phyloP scores from a whole-genome alignment of 2,797 vertebrate genomes.

The Sebastes trivittatus region DNA sequence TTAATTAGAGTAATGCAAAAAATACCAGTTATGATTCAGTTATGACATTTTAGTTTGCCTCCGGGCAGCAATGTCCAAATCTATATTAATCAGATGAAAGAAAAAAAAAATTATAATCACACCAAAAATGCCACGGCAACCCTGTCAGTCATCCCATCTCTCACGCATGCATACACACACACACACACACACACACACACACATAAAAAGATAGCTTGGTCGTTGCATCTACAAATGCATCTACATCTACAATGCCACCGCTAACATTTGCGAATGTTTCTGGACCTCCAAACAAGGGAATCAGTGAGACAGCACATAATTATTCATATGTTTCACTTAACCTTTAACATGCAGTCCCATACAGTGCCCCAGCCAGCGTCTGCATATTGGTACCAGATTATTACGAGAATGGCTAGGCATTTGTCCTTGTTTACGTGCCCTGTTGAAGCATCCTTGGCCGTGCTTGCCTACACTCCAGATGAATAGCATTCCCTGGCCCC shows the following conservation, averaged over 20 bases:
- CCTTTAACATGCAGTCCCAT: constrained; percentile 73
- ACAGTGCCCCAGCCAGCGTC: constrained; percentile 59
- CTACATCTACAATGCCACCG: constrained; percentile 38
- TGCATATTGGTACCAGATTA: constrained; percentile 68
- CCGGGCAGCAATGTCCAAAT: constrained; percentile 59
- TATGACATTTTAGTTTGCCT: constrained; percentile 67
- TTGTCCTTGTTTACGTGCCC: constrained; percentile 74
- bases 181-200: background rate
- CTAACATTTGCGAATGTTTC: constrained; percentile 65
- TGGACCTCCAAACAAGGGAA: constrained; percentile 66
- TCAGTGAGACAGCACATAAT: constrained; percentile 68
- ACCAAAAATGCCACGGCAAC: constrained; percentile 67
- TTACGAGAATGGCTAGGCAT: constrained; percentile 58
- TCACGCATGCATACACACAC: constrained; percentile 20
- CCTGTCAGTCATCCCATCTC: constrained; percentile 64
- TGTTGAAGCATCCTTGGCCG: constrained; percentile 69
- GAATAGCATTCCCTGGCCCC: constrained; percentile 71
- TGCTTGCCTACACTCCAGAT: constrained; percentile 71
- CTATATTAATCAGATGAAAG: constrained; percentile 61
- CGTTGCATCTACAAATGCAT: constrained; percentile 50
- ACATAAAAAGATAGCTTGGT: background rate
- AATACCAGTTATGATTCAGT: constrained; percentile 58
- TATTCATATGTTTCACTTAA: constrained; percentile 82
- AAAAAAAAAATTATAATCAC: constrained; percentile 52
- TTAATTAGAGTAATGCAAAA: constrained; percentile 5